These are phyloP conservation scores for Astatoreochromis straeleni DNA, from an alignment of 2,113 vertebrate genomes.

Conservation along the genomic window DNA sequence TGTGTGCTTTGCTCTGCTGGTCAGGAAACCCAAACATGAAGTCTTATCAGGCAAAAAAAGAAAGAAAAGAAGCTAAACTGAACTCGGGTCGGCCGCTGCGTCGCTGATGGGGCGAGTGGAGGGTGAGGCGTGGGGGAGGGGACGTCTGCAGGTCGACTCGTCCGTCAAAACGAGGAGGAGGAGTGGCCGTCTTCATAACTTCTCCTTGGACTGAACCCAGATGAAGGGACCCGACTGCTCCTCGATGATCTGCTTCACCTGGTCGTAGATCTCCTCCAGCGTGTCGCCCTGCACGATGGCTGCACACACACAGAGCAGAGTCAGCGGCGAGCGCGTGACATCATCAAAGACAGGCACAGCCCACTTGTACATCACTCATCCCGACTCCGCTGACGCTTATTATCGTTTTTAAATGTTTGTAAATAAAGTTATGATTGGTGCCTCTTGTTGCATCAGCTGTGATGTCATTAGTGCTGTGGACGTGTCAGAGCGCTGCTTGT, in stretches of 20 bases:
- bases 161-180: neutral
- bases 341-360: neutral
- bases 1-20: slow-evolving; percentile 75
- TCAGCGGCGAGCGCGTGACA: neutral
- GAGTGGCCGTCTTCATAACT: slow-evolving; percentile 78
- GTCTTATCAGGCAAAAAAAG: neutral
- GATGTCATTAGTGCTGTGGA: neutral
- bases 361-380: rapidly evolving
- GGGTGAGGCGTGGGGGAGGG: neutral
- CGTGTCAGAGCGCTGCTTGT: neutral
- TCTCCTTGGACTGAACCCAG: slow-evolving; percentile 97
- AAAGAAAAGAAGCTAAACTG: neutral
- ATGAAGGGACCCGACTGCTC: slow-evolving; percentile 93
- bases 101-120: neutral
- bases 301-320: slow-evolving; percentile 22
- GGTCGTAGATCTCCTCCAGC: slow-evolving; percentile 96
- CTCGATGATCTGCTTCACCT: slow-evolving; percentile 96
- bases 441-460: neutral
- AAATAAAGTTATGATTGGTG: neutral
- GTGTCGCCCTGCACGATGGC: slow-evolving; percentile 95
- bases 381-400: rapidly evolving
- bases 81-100: neutral
- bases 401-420: neutral
- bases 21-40: slow-evolving; percentile 10
- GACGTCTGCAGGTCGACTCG: neutral